Conservation (phyloP, 2,797 vertebrate genomes). For the Pempheris klunzingeri region DNA sequence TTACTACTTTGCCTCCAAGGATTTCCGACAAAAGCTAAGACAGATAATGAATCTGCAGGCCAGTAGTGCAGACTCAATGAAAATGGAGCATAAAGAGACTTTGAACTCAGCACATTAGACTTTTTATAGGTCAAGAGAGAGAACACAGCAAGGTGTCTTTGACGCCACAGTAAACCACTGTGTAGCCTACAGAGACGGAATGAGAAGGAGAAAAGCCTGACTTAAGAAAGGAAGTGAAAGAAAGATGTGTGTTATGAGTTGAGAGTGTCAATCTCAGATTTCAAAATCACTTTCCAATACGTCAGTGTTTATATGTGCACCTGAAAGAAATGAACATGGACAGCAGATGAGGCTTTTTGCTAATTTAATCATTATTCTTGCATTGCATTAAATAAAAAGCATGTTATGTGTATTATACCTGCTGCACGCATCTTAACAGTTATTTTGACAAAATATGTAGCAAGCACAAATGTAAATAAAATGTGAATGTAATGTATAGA, state of each 20-base stretch:
- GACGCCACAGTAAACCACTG: not conserved
- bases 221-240: conserved; percentile 18
- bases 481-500: conserved; percentile 14
- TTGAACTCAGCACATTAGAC: conserved; percentile 79
- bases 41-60: conserved; percentile 72
- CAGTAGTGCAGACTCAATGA: conserved; percentile 72
- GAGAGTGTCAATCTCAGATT: not conserved
- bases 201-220: not conserved
- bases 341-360: not conserved
- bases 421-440: not conserved
- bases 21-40: conserved; percentile 90
- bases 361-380: not conserved
- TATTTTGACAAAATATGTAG: conserved; percentile 29
- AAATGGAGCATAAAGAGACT: conserved; percentile 79
- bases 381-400: not conserved
- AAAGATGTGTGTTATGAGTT: not conserved
- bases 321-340: not conserved
- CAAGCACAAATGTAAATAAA: conserved; percentile 22
- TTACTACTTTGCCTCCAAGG: conserved; percentile 95
- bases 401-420: not conserved
- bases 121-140: conserved; percentile 51
- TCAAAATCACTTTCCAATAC: not conserved
- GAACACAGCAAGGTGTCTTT: conserved; percentile 42
- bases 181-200: not conserved
- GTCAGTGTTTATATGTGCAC: too few relatives aligned